These are phyloP conservation scores for Orientallactaga bullata DNA, from an alignment of 2,113 vertebrate genomes.

Conservation along the genomic window DNA sequence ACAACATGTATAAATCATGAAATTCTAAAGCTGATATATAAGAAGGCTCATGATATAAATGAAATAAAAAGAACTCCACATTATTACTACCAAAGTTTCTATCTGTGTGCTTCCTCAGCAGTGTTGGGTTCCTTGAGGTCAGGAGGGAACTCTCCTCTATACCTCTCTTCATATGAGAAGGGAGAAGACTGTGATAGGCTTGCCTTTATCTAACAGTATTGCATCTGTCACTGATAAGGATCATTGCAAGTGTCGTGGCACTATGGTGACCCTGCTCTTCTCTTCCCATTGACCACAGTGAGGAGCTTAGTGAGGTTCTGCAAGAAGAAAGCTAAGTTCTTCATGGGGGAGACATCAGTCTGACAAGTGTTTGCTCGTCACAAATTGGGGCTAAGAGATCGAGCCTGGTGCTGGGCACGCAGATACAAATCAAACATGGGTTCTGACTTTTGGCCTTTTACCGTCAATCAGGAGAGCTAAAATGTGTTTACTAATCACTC, in stretches of 20 bases:
- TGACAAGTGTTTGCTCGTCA: background rate
- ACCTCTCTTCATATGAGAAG: background rate
- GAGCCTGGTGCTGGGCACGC: background rate
- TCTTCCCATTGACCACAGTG: background rate
- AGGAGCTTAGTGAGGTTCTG: background rate
- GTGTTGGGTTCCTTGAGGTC: background rate
- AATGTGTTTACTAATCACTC: background rate
- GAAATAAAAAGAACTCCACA: conserved; percentile 16
- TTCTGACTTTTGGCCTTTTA: background rate
- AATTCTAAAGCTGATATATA: background rate
- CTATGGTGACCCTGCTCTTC: background rate
- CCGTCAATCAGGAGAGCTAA: background rate
- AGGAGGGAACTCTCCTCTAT: background rate
- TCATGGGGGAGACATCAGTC: background rate
- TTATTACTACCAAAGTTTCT: background rate
- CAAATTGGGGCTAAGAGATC: background rate
- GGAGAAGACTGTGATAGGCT: background rate
- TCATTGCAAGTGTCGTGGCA: background rate
- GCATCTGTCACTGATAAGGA: background rate
- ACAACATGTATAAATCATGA: conserved; percentile 46
- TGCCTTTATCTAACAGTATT: background rate
- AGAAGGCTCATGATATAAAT: conserved; percentile 26
- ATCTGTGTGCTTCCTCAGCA: background rate
- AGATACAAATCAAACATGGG: background rate
- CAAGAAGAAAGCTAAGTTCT: background rate